A percentile compares a stretch with the other conserved stretches of the same genome.
Conservation (phyloP, 2,888 invertebrate genomes). For the Eupithecia insigniata region DNA sequence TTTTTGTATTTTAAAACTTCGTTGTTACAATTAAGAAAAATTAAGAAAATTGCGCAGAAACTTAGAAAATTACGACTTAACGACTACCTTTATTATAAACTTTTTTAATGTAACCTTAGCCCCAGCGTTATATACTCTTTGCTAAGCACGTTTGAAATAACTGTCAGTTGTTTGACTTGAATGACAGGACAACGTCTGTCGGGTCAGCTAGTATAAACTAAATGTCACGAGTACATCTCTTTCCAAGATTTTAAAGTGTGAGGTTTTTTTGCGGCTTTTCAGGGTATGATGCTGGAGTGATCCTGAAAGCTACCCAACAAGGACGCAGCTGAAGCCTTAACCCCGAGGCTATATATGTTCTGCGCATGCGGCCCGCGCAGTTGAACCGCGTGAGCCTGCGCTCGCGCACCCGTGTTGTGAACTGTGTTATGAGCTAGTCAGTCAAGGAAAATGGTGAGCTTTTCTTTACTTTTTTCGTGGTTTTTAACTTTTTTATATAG, state of each 20-base stretch:
- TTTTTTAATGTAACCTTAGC: too few species aligned
- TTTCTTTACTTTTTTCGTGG: conserved; percentile 2
- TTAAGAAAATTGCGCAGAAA: too few species aligned
- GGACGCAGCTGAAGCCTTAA: conserved; percentile 22
- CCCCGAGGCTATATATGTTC: conserved; percentile 62
- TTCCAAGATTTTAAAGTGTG: neutral
- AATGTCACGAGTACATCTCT: neutral
- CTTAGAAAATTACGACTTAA: too few species aligned
- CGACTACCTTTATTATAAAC: too few species aligned
- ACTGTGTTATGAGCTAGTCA: conserved; percentile 58
- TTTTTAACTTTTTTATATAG: conserved; percentile 7
- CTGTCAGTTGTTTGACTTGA: too few species aligned
- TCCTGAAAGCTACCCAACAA: neutral
- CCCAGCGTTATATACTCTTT: too few species aligned
- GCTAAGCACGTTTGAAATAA: too few species aligned
- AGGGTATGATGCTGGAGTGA: too few species aligned
- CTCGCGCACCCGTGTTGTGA: conserved; percentile 56
- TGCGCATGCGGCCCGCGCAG: conserved; percentile 47
- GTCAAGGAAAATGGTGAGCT: conserved; percentile 60
- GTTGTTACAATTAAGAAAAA: too few species aligned
- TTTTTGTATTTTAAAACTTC: too few species aligned
- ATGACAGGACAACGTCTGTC: too few species aligned
- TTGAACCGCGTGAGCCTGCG: conserved; percentile 58
- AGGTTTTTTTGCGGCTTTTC: neutral
- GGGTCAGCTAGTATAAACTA: too few species aligned